Evolutionary conservation across 2,797 vertebrate species (phyloP).

Genomic region (Cuniculus paca): DNA sequence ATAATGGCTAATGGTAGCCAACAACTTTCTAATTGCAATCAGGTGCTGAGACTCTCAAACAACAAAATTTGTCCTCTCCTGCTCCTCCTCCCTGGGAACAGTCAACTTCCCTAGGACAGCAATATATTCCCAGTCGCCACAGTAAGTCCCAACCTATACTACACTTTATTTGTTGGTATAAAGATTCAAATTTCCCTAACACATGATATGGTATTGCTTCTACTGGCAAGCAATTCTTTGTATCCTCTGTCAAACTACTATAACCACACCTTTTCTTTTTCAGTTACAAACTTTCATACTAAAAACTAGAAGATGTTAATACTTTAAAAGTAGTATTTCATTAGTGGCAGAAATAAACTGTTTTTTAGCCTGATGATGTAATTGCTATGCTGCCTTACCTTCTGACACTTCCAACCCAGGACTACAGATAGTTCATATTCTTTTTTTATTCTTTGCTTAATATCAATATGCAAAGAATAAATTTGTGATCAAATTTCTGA

Average conservation of each 20-base stretch:
- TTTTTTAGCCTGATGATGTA: not conserved
- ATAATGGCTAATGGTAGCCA: not conserved
- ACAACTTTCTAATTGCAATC: not conserved
- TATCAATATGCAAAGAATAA: not conserved
- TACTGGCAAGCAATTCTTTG: not conserved
- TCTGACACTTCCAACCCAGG: not conserved
- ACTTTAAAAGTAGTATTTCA: not conserved
- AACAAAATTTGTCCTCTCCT: not conserved
- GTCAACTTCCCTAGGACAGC: not conserved
- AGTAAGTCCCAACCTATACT: not conserved
- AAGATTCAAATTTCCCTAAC: not conserved
- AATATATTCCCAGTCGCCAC: not conserved
- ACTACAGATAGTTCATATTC: not conserved
- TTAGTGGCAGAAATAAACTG: not conserved
- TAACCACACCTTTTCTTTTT: not conserved
- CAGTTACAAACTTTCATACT: not conserved
- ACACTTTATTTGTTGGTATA: slow-evolving; percentile 1
- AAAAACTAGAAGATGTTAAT: not conserved
- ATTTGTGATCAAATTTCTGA: slow-evolving; percentile 33
- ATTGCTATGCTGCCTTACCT: not conserved
- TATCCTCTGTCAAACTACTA: not conserved
- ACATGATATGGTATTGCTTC: not conserved
- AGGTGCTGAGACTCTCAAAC: not conserved
- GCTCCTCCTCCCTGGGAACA: not conserved
- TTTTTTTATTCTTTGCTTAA: slow-evolving; percentile 7